Evolutionary conservation across 2,113 vertebrate species (phyloP).

Genomic region (Amblyornis subalaris): DNA sequence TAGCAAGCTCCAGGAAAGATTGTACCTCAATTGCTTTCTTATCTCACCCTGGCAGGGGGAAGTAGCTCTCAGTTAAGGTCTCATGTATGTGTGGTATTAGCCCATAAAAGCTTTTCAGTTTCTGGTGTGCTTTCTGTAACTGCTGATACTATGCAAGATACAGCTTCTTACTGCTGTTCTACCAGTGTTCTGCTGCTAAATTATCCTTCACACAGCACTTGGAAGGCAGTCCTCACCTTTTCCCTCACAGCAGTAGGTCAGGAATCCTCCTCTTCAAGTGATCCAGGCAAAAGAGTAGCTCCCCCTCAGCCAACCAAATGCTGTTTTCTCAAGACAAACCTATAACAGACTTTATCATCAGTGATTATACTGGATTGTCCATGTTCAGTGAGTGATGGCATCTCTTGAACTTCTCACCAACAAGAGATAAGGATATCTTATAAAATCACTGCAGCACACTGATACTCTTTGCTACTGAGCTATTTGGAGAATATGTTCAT

Average conservation of each 20-base stretch:
- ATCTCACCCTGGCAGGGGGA: neutral
- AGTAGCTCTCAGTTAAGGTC: neutral
- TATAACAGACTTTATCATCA: neutral
- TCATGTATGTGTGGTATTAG: neutral
- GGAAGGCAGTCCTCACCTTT: neutral
- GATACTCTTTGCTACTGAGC: neutral
- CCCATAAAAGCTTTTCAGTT: neutral
- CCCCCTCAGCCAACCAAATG: neutral
- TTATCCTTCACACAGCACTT: neutral
- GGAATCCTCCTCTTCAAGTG: neutral
- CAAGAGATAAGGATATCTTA: neutral
- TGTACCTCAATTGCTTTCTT: neutral
- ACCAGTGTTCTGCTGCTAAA: neutral
- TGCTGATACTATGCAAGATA: neutral
- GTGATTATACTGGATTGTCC: neutral
- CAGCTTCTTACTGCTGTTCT: neutral
- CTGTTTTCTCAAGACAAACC: neutral
- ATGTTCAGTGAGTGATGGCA: neutral
- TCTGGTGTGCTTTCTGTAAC: neutral
- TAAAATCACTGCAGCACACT: neutral
- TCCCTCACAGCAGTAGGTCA: neutral
- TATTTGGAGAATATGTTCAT: neutral
- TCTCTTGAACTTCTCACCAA: neutral
- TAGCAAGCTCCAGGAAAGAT: neutral
- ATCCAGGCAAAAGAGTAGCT: neutral